phyloP scores from a whole-genome alignment of 2,888 invertebrate genomes.

The Cynaeus angustus region DNA sequence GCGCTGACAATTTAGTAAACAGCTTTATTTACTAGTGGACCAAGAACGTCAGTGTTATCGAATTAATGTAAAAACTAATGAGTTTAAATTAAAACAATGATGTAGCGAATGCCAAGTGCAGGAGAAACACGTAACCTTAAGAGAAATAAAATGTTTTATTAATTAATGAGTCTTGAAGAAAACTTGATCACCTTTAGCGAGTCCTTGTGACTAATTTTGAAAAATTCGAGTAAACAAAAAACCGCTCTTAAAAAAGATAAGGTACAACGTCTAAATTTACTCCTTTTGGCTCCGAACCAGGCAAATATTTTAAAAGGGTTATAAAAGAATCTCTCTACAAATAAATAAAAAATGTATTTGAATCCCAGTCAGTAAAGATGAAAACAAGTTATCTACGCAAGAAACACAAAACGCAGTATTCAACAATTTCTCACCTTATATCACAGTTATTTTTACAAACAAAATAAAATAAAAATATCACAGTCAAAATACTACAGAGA shows the following conservation, averaged over 20 bases:
- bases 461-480: conserved; percentile 46
- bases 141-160: conserved; percentile 30
- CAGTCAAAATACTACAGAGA: conserved; percentile 47
- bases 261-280: conserved; percentile 27
- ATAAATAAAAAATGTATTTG: conserved; percentile 26
- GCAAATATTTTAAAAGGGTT: conserved; percentile 42
- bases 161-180: conserved; percentile 29
- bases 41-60: background rate
- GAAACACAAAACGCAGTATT: conserved; percentile 28
- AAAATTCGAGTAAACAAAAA: conserved; percentile 34
- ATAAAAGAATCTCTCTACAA: conserved; percentile 34
- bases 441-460: conserved; percentile 49
- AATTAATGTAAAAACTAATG: background rate
- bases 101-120: conserved; percentile 1
- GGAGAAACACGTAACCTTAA: conserved; percentile 27
- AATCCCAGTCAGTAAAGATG: conserved; percentile 23
- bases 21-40: conserved; percentile 33
- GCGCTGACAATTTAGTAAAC: conserved; percentile 43
- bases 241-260: conserved; percentile 23
- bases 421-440: conserved; percentile 45
- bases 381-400: conserved; percentile 9
- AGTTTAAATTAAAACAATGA: conserved; percentile 5
- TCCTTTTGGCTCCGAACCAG: conserved; percentile 34
- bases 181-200: conserved; percentile 43
- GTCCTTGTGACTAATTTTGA: conserved; percentile 42